phyloP scores from a whole-genome alignment of 2,888 invertebrate genomes.

The Junonia oenone region DNA sequence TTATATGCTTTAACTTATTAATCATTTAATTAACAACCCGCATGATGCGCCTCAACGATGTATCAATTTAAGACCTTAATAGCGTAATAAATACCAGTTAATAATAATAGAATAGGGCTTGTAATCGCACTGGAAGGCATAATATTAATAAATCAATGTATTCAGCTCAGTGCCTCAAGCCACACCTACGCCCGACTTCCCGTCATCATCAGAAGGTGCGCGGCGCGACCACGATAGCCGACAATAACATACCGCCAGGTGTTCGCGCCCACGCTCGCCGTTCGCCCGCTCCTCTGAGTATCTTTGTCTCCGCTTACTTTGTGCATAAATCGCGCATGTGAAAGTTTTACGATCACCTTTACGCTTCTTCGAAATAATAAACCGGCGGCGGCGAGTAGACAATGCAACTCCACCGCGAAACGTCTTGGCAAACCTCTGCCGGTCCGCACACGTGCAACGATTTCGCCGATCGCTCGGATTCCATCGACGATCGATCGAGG shows the following conservation, averaged over 20 bases:
- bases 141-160: constrained; percentile 26
- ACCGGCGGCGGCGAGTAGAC: constrained; percentile 57
- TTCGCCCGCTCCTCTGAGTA: constrained; percentile 61
- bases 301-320: constrained; percentile 68
- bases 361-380: constrained; percentile 70
- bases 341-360: constrained; percentile 77
- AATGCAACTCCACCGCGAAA: constrained; percentile 65
- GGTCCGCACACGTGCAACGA: constrained; percentile 61
- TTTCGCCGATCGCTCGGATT: constrained; percentile 71
- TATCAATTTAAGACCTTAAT: constrained; percentile 47
- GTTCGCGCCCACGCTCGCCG: constrained; percentile 72
- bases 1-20: constrained; percentile 31
- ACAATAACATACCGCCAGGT: constrained; percentile 76
- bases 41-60: constrained; percentile 48
- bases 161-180: constrained; percentile 33
- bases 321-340: constrained; percentile 73
- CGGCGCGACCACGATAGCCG: constrained; percentile 43
- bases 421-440: constrained; percentile 57
- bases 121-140: not conserved
- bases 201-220: constrained; percentile 19
- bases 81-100: not conserved
- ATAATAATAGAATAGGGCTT: not conserved
- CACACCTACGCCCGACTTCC: constrained; percentile 36
- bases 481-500: constrained; percentile 75
- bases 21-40: constrained; percentile 63